These are phyloP conservation scores for Ailuropoda melanoleuca DNA, from an alignment of 2,113 vertebrate species.

Conservation along the genomic window DNA sequence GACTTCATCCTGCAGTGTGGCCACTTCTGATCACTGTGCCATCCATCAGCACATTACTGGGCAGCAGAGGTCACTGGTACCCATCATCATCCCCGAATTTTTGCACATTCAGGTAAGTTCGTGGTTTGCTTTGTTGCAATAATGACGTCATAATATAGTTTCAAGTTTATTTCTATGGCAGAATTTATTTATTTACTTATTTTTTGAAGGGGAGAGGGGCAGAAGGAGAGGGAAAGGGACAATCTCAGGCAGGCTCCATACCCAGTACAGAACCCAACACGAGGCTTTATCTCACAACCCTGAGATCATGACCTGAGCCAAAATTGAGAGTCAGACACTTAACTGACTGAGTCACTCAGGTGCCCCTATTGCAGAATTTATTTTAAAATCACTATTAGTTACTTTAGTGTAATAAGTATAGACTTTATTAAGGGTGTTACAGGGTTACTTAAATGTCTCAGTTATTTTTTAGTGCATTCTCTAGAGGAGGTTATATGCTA, in stretches of 20 bases:
- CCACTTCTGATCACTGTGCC: neutral
- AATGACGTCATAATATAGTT: neutral
- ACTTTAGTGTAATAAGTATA: neutral
- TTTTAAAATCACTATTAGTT: neutral
- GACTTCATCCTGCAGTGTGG: neutral
- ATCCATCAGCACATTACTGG: neutral
- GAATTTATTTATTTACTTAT: constrained; percentile 8
- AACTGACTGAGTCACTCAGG: neutral
- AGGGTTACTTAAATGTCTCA: neutral
- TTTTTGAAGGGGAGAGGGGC: neutral
- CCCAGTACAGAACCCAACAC: neutral
- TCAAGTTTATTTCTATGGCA: neutral
- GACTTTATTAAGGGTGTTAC: neutral
- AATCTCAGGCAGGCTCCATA: neutral
- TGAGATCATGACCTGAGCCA: neutral
- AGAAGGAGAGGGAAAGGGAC: neutral
- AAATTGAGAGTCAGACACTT: neutral
- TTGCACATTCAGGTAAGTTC: neutral
- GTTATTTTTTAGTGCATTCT: constrained; percentile 33
- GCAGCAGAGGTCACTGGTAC: neutral
- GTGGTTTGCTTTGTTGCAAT: neutral
- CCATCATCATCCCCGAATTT: neutral
- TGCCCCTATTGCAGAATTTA: neutral
- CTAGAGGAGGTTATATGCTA: neutral
- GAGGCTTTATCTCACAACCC: neutral